Evolutionary conservation across 2,113 vertebrate genomes (phyloP), one percentile per base, ranked within the genome.

Genomic region (Silurus meridionalis): DNA sequence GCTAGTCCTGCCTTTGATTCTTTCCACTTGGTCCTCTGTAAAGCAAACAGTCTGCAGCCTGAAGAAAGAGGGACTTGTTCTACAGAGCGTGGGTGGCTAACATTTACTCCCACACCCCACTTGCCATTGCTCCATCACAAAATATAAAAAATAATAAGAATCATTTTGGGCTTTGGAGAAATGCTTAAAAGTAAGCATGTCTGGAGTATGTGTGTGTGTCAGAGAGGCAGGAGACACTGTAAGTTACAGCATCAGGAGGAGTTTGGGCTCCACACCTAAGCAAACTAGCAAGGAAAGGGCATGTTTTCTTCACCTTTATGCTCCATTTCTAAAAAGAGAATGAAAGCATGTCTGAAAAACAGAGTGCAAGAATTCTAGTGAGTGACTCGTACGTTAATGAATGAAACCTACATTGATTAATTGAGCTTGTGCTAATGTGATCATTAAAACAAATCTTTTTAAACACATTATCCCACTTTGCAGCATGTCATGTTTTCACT

Each of bases 31-130:
- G 83, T 82, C 78, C 48, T 77, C 75, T 61, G 79, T 77, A 80
- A 87, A 88, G 86, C 74, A 64, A 71, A 83, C 71, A 89, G 86
- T 83, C 86, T 89, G 71, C 72, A 81, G 86, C 23, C 72, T 75
- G 60, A 88, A 86, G 81, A 88, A 89, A 71, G 86, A 85, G 58
- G 58, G 69, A 50, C 72, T 86, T 85, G 85, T 88, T 88, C 83
- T 80, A 8, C 28, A 71, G 72, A 82, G 77, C 25, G 85, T 87
- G 88, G 90, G 89, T 88, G 88, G 88, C 85, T 88, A 61, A 86
- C 85, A 72, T 66, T 66, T 25, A 72, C 85, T 84, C 63, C 52
- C 82, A 77, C 83, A 86, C 69, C 77, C 85, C 61, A 81, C 58
- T 60, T 86, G 85, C 75, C 78, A 88, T 78, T n/a, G 55, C 52